Conservation (phyloP, 2,888 invertebrate species). For the Teleogryllus oceanicus region DNA sequence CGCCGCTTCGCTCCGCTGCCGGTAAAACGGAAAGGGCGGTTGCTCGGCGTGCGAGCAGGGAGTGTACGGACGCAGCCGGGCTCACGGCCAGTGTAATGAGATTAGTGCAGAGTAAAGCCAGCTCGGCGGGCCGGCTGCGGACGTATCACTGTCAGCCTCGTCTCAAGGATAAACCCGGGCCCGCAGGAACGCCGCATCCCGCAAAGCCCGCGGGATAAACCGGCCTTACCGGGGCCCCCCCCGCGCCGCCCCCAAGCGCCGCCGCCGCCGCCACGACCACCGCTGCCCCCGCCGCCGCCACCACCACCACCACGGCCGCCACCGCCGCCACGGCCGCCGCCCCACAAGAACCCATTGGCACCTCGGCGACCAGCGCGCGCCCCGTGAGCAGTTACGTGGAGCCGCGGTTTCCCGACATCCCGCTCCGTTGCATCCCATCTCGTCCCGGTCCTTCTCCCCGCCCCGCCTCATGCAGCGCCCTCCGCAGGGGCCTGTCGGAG, state of each 20-base stretch:
- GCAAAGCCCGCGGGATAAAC: conserved; percentile 18
- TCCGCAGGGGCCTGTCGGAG: background rate
- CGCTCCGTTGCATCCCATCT: conserved; percentile 18
- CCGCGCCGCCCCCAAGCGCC: background rate
- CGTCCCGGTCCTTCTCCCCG: background rate
- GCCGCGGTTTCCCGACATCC: background rate
- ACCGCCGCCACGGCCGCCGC: background rate
- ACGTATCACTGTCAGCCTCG: conserved; percentile 26
- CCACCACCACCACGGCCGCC: background rate
- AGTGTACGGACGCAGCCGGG: conserved; percentile 19
- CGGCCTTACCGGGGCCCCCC: background rate
- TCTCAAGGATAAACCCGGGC: conserved; percentile 24
- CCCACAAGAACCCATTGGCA: background rate
- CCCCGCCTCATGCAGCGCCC: background rate
- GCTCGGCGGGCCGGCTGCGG: conserved; percentile 26
- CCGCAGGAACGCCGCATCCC: conserved; percentile 10
- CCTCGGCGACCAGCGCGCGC: background rate
- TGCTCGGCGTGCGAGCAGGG: background rate
- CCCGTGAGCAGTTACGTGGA: background rate
- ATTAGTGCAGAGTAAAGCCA: conserved; percentile 31
- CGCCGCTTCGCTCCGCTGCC: background rate
- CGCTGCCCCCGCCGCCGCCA: background rate
- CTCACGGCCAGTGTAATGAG: conserved; percentile 28
- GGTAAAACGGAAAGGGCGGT: conserved; percentile 1
- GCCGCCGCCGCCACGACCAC: background rate